These are phyloP conservation scores for Paramisgurnus dabryanus DNA, from an alignment of 2,113 vertebrate species.

Conservation along the genomic window DNA sequence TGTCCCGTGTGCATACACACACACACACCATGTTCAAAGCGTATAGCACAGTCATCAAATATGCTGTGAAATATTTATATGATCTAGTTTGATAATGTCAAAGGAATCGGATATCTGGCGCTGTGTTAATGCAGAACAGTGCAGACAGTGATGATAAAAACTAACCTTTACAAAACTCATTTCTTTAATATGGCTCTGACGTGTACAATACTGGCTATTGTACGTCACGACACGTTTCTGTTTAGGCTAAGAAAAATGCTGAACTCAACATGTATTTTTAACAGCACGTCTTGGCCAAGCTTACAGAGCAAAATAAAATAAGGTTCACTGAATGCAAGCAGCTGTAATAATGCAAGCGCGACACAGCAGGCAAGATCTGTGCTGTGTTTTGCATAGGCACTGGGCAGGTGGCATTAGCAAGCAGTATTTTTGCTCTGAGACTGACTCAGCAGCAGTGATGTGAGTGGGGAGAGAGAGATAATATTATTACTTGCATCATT, in stretches of 20 bases:
- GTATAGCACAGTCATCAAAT: slow-evolving; percentile 16
- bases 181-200: not conserved
- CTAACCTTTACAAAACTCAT: slow-evolving; percentile 45
- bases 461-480: slow-evolving; percentile 68
- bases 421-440: slow-evolving; percentile 10
- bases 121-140: slow-evolving; percentile 31
- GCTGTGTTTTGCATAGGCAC: not conserved
- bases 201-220: not conserved
- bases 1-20: no score
- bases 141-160: slow-evolving; percentile 31
- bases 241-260: not conserved
- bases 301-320: not conserved
- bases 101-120: slow-evolving; percentile 25
- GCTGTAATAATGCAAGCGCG: not conserved
- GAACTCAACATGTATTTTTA: not conserved
- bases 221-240: not conserved
- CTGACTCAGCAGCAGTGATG: slow-evolving; percentile 73
- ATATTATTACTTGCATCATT: slow-evolving; percentile 81
- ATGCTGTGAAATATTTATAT: slow-evolving; percentile 24
- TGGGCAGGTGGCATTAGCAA: slow-evolving; percentile 11
- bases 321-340: slow-evolving; percentile 2
- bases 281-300: not conserved
- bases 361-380: not conserved
- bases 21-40: no score
- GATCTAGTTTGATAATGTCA: slow-evolving; percentile 49